Evolutionary conservation across 2,888 invertebrate species (phyloP).

Genomic region (Agrotis ipsilon): DNA sequence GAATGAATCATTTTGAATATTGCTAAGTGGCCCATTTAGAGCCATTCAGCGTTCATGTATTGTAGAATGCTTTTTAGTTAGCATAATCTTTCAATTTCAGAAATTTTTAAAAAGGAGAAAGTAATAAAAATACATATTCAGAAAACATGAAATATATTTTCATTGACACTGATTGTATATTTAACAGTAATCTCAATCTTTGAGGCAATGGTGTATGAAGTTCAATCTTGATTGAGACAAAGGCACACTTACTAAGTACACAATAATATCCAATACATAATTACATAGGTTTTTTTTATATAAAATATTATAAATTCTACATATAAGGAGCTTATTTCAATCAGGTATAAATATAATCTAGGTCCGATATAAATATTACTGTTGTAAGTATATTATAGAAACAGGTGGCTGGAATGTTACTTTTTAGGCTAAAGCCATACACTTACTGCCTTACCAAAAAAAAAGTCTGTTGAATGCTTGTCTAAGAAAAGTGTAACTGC

Average conservation of each 20-base stretch:
- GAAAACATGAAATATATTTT: conserved; percentile 43
- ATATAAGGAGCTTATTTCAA: background rate
- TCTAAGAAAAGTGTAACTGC: too few species aligned
- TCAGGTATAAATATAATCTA: background rate
- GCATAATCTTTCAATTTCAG: background rate
- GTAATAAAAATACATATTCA: conserved; percentile 16
- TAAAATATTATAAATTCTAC: background rate
- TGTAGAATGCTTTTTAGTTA: background rate
- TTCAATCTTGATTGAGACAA: conserved; percentile 32
- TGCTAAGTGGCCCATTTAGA: too few species aligned
- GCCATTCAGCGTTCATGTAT: background rate
- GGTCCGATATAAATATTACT: too few species aligned
- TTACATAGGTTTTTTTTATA: background rate
- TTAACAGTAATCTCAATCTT: conserved; percentile 37
- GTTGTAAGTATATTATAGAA: conserved; percentile 1
- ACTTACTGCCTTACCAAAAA: too few species aligned
- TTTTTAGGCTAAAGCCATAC: too few species aligned
- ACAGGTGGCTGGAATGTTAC: conserved; percentile 36
- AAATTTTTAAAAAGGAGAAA: background rate
- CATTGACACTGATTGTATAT: conserved; percentile 24
- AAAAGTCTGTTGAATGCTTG: too few species aligned
- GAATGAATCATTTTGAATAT: too few species aligned
- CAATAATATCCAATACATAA: conserved; percentile 19
- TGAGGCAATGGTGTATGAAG: conserved; percentile 31
- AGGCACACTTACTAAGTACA: conserved; percentile 32